These are phyloP conservation scores for Antheraea assamensis DNA, from an alignment of 2,888 invertebrate species.

Conservation along the genomic window DNA sequence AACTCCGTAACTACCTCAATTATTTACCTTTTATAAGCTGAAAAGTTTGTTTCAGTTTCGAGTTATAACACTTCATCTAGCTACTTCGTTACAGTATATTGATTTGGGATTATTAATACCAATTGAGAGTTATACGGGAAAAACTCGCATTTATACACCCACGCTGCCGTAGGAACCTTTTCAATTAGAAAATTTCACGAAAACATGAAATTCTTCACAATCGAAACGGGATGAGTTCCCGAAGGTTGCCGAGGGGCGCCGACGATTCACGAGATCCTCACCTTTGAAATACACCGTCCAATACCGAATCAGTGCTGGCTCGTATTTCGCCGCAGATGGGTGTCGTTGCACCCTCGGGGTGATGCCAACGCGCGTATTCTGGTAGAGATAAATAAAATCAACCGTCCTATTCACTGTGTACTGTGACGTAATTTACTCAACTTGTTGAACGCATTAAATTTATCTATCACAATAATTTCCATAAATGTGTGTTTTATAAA, in stretches of 20 bases:
- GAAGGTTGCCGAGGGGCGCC: slow-evolving; percentile 62
- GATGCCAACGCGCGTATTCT: slow-evolving; percentile 45
- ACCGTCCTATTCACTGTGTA: slow-evolving; percentile 55
- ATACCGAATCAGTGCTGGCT: slow-evolving; percentile 76
- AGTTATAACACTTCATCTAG: background rate
- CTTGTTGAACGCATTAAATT: slow-evolving; percentile 48
- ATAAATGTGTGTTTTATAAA: slow-evolving; percentile 19
- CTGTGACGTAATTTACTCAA: slow-evolving; percentile 56
- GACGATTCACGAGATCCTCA: slow-evolving; percentile 72
- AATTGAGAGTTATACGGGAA: slow-evolving; percentile 5
- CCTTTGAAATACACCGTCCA: slow-evolving; percentile 76
- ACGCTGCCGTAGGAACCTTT: slow-evolving; percentile 26
- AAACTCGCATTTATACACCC: background rate
- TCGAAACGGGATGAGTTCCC: slow-evolving; percentile 73
- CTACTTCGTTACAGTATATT: background rate
- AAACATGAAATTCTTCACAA: slow-evolving; percentile 73
- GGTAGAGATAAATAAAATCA: slow-evolving; percentile 52
- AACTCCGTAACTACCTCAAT: background rate
- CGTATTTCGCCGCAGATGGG: slow-evolving; percentile 55
- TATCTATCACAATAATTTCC: slow-evolving; percentile 30
- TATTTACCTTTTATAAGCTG: background rate
- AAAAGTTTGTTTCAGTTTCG: background rate
- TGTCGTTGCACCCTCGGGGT: slow-evolving; percentile 39
- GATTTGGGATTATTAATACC: slow-evolving; percentile 8
- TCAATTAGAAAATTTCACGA: slow-evolving; percentile 54